Percentiles rank a stretch among this genome's conserved stretches.
Conservation (phyloP, 2,888 invertebrate genomes). For the Ophion ventricosus region DNA sequence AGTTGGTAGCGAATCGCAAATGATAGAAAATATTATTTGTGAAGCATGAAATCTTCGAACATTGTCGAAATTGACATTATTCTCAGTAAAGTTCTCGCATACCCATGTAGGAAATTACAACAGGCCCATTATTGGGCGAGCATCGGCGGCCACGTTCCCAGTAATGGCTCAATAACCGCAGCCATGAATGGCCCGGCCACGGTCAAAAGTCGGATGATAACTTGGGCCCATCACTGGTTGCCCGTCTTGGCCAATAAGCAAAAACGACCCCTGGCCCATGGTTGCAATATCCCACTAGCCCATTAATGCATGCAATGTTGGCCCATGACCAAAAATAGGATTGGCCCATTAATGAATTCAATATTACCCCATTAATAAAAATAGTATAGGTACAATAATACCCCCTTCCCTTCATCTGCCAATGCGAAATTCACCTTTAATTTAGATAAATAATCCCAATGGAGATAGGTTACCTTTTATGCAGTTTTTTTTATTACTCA, state of each 20-base stretch:
- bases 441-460: neutral
- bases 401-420: neutral
- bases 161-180: constrained; percentile 25
- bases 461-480: too few species aligned
- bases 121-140: constrained; percentile 25
- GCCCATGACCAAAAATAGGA: neutral
- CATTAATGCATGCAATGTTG: constrained; percentile 6
- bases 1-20: too few species aligned
- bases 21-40: too few species aligned
- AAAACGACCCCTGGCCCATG: neutral
- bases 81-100: too few species aligned
- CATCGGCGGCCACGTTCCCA: constrained; percentile 28
- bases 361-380: neutral
- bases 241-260: constrained; percentile 4
- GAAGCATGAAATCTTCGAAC: too few species aligned
- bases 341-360: too few species aligned
- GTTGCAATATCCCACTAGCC: neutral
- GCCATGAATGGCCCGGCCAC: constrained; percentile 19
- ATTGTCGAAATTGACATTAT: too few species aligned
- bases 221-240: constrained; percentile 18
- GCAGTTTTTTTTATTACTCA: too few species aligned
- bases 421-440: neutral
- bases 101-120: constrained; percentile 37
- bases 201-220: constrained; percentile 20
- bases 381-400: neutral